phyloP scores from a whole-genome alignment of 2,113 vertebrate genomes.

The Erinaceus europaeus region DNA sequence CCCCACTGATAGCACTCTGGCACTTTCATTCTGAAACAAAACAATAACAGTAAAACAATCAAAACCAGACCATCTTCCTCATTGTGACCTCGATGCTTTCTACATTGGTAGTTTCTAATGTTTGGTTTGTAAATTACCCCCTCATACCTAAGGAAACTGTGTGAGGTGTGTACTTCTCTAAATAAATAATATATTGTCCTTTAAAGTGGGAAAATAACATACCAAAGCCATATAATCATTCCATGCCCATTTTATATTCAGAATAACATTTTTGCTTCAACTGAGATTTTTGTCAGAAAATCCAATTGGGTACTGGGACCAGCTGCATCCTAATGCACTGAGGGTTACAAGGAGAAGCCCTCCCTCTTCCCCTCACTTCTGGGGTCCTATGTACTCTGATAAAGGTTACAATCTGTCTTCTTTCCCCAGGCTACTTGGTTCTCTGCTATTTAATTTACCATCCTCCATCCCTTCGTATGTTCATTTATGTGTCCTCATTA shows the following conservation, averaged over 20 bases:
- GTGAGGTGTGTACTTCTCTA: conserved; percentile 42
- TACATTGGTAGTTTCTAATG: conserved; percentile 36
- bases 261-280: conserved; percentile 47
- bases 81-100: conserved; percentile 11
- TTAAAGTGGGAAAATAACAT: conserved; percentile 45
- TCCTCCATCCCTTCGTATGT: neutral
- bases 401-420: neutral
- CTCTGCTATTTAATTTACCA: neutral
- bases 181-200: conserved; percentile 56
- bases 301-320: neutral
- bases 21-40: neutral
- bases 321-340: neutral
- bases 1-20: neutral
- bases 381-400: neutral
- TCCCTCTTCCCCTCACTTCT: neutral
- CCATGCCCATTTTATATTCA: conserved; percentile 31
- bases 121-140: conserved; percentile 48
- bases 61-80: neutral
- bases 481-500: conserved; percentile 57
- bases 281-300: conserved; percentile 53
- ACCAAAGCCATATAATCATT: conserved; percentile 53
- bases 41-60: neutral
- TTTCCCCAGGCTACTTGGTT: neutral
- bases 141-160: conserved; percentile 9
- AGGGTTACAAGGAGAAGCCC: neutral